A percentile compares a stretch with the other conserved stretches of the same genome.
Evolutionary conservation across 2,888 invertebrate species (phyloP).

Genomic region (Chaitophorus viminalis): DNA sequence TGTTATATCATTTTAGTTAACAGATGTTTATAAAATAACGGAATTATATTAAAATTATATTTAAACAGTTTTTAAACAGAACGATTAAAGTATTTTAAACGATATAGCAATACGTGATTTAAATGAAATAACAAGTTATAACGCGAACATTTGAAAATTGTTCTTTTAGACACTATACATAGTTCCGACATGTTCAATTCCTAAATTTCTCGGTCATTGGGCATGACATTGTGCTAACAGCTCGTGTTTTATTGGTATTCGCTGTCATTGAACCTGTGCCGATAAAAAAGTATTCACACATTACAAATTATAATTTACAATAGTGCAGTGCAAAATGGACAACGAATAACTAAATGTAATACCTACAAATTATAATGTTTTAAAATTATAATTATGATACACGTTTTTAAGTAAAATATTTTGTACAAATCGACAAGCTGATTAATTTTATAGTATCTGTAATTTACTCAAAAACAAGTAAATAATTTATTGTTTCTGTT

Average conservation of each 20-base stretch:
- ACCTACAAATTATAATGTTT: not conserved
- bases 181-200: constrained; percentile 26
- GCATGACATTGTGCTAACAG: constrained; percentile 58
- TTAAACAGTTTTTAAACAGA: too few species aligned
- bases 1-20: too few species aligned
- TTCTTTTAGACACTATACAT: not conserved
- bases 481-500: not conserved
- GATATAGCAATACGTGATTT: not conserved
- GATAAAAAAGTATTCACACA: constrained; percentile 9
- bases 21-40: too few species aligned
- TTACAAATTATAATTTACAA: not conserved
- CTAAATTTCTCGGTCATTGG: constrained; percentile 51
- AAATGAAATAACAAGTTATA: not conserved
- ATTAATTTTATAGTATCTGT: not conserved
- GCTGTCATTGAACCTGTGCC: constrained; percentile 46
- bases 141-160: not conserved
- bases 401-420: not conserved
- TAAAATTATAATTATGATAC: not conserved
- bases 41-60: too few species aligned
- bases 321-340: not conserved
- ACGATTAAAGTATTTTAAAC: not conserved
- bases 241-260: constrained; percentile 45
- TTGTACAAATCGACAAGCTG: not conserved
- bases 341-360: not conserved
- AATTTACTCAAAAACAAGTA: not conserved